Percentiles rank a stretch among this genome's conserved stretches.
phyloP scores from a whole-genome alignment of 2,113 vertebrate genomes.

The Caloenas nicobarica region DNA sequence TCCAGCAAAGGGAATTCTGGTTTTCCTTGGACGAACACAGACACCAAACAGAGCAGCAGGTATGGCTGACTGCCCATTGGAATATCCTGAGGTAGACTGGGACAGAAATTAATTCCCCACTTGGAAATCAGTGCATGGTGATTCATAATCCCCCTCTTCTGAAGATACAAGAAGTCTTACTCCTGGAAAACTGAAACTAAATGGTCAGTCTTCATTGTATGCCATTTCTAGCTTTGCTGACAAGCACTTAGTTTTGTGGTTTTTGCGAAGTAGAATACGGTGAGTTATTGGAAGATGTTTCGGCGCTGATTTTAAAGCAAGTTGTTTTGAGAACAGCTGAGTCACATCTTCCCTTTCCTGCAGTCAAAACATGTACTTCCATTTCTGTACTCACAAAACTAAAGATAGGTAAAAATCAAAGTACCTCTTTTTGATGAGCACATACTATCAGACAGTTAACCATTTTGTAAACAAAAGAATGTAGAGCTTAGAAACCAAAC shows the following conservation, averaged over 20 bases:
- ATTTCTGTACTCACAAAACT: background rate
- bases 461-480: background rate
- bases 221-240: background rate
- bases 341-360: background rate
- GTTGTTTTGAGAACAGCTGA: background rate
- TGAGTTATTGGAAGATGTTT: background rate
- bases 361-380: background rate
- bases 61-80: background rate
- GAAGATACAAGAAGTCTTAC: background rate
- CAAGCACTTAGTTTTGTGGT: background rate
- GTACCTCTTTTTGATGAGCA: background rate
- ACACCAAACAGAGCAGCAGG: background rate
- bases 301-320: background rate
- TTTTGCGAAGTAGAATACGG: background rate
- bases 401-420: background rate
- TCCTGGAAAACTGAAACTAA: background rate
- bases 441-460: background rate
- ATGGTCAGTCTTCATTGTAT: background rate
- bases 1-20: background rate
- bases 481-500: background rate
- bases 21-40: background rate
- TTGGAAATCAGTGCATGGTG: background rate
- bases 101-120: background rate
- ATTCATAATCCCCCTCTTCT: background rate
- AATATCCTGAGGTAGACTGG: background rate